Evolutionary conservation across 2,888 invertebrate genomes (phyloP).

Genomic region (Diogma glabrata): DNA sequence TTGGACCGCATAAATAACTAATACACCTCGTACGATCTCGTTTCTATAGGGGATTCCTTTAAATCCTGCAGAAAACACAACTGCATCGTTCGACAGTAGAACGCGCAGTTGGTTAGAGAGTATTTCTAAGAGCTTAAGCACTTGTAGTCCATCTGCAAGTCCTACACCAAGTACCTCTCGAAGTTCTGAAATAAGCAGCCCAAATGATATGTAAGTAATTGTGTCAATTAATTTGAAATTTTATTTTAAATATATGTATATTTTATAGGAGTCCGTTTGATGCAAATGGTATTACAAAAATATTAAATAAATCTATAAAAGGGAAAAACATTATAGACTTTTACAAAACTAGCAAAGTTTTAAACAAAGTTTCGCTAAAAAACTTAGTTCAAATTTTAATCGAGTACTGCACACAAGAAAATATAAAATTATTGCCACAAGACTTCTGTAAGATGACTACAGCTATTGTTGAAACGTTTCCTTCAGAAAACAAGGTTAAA

Average conservation of each 20-base stretch:
- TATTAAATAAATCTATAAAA: not conserved
- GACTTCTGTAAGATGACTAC: not conserved
- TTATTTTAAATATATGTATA: too few species aligned
- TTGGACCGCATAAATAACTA: too few species aligned
- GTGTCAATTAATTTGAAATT: not conserved
- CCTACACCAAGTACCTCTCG: not conserved
- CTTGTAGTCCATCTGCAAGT: not conserved
- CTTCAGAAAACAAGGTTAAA: not conserved
- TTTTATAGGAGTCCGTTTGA: too few species aligned
- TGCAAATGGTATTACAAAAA: not conserved
- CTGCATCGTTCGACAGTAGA: not conserved
- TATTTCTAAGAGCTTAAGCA: not conserved
- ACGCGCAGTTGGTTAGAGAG: not conserved
- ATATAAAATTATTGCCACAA: not conserved
- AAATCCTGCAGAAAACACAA: not conserved
- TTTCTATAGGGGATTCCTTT: too few species aligned
- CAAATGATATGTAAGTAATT: not conserved
- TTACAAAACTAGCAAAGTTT: not conserved
- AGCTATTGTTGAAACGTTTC: not conserved
- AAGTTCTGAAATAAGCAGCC: not conserved
- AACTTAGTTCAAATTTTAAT: not conserved
- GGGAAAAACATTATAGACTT: not conserved
- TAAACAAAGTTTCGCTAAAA: not conserved
- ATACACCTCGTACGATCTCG: too few species aligned
- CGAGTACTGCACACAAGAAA: not conserved